Base-by-base conservation (phyloP, 2,888 invertebrate species). In the Macaria liturata region DNA sequence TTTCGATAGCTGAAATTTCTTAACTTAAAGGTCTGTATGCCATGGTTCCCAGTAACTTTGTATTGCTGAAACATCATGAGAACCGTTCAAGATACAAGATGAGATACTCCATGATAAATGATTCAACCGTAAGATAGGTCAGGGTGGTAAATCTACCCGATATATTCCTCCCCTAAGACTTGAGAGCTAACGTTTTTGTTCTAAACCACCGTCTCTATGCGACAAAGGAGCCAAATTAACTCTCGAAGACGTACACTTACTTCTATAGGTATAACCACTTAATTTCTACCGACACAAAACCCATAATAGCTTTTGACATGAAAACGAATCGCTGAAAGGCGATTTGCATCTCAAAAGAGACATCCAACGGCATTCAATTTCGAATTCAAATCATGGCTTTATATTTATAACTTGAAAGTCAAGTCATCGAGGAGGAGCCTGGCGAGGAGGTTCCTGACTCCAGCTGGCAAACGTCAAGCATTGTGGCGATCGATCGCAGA, bases 401-500 rank as follows among this genome's bases (percentile, higher is more conserved):
- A 67, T 62, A 58, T 49, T 64, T 57, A 70, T 31, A 42, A 32
- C 50, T 46, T 44, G 54, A 47, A 42, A 47, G 50, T 42, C 8
- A 9, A 50, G 51, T 59, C 59, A 54, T 49, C 46, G 34, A 37
- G 50, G 50, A 47, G 20, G 20, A 1, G 1, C 20, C 45, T 34
- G 50, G 34, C 34, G 34, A 37, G 50, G 50, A 47, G 20, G 20
- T 20, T 20, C 20, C 45, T 34, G 50, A 44, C 43, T 34, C 59
- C 51, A 55, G 59, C 51, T 49, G 55, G 9, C 20, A 45, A 61
- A 61, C 68, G 76, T 74, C 75, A 75, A 75, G 74, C 72, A 79
- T 83, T 78, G 83, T 78, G 76, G 75, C 76, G 79, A 90, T 90
- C 83, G 89, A 90, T 88, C 83, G 78, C 20, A 66, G 74, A 80